These are phyloP conservation scores for Apodemia duryi DNA, from an alignment of 2,888 invertebrate genomes.

Conservation along the genomic window DNA sequence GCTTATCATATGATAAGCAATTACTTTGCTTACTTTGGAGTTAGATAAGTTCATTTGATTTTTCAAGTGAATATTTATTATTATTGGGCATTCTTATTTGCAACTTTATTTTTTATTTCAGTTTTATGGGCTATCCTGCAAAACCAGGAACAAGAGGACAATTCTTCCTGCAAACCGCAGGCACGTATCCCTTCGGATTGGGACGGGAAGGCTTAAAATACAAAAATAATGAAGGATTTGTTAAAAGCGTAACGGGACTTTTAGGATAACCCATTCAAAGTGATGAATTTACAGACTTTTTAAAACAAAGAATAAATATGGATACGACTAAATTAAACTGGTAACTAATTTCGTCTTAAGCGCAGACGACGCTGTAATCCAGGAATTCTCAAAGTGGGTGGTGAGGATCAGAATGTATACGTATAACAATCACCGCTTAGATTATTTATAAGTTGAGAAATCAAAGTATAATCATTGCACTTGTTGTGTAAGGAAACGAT, in stretches of 20 bases:
- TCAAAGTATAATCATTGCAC: too few species aligned
- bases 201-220: slow-evolving; percentile 40
- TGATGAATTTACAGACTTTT: not conserved
- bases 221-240: slow-evolving; percentile 37
- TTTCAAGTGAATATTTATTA: too few species aligned
- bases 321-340: not conserved
- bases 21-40: too few species aligned
- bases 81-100: too few species aligned
- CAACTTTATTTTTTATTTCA: slow-evolving; percentile 31
- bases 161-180: slow-evolving; percentile 52
- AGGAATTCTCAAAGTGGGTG: too few species aligned
- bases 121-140: slow-evolving; percentile 53
- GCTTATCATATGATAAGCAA: too few species aligned
- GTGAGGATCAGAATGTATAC: too few species aligned
- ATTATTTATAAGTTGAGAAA: too few species aligned
- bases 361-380: not conserved
- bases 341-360: too few species aligned
- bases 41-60: too few species aligned
- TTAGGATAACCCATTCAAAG: slow-evolving; percentile 23
- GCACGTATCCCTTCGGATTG: slow-evolving; percentile 44
- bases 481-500: too few species aligned
- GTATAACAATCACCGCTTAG: too few species aligned
- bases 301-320: not conserved
- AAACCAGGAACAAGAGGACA: slow-evolving; percentile 38
- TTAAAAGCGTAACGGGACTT: slow-evolving; percentile 34